Evolutionary conservation across 2,797 vertebrate genomes (phyloP), one percentile per base, ranked within the genome.

Genomic region (Microctenopoma lineatum): DNA sequence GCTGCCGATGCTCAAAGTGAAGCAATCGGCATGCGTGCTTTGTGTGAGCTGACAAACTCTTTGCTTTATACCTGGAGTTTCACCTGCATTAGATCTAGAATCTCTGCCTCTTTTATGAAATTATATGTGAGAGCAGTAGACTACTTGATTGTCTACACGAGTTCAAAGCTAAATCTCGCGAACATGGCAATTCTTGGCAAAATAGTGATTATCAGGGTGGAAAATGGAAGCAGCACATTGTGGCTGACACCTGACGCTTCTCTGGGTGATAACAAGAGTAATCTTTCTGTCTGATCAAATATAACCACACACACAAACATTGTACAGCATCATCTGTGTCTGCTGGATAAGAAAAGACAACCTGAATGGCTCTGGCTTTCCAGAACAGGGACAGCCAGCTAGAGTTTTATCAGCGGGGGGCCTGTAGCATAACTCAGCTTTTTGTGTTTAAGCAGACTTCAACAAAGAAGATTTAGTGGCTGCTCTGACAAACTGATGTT

Each of bases 251-350:
- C 52, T 66, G 65, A 80, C 12, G 14, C 60, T 66, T 70, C 65
- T 60, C 62, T 68, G 70, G 71, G 79, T 68, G 70, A 66, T 81
- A 81, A 75, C 65, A 66, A 81, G 80, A 81, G 67, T 76, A 75
- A 85, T 86, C 60, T 83, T 58, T 55, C 21, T 68, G 77, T 68
- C 86, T 69, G 83, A 73, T 86, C 73, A 72, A 74, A 75, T 51
- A 66, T 18, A 55, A 47, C 29, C n/a, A 26, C 46, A 65, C 63
- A 47, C 64, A 59, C 73, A 47, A 61, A 59, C 73, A 63, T 44
- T 74, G 59, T 42, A n/a, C 47, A 58, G 45, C 51, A 55, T 57
- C 7, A 41, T 26, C 50, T 69, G 61, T 53, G 64, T 71, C 73
- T 66, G 62, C 69, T 47, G 68, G 61, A 73, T 80, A 67, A 57